Evolutionary conservation across 2,888 invertebrate species (phyloP), one percentile per base, ranked within the genome.

Genomic region (Agrotis clavis): DNA sequence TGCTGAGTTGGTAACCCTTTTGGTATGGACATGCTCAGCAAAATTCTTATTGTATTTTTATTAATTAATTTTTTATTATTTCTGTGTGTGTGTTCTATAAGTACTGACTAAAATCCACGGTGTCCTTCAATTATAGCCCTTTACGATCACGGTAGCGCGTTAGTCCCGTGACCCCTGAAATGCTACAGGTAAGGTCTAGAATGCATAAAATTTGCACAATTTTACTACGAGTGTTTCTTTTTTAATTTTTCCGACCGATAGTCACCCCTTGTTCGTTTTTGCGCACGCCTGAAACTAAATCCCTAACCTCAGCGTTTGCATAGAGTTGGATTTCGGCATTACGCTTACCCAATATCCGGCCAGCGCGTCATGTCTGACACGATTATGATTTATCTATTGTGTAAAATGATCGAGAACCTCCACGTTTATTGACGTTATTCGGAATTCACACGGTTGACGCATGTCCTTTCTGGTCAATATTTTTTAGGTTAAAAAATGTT

Each of bases 331-430:
- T 63, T 84, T 68, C 83, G 69, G 76, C 13, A 45, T 64, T 45
- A 25, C 4, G 21, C 61, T 45, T 66, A n/a, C 62, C 50, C n/a
- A 51, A 54, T 59, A 67, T 70, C 66, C 71, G 63, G 68, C 68
- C 71, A 63, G 47, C 68, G 30, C 61, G 79, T 82, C 83, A 79
- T 51, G 59, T 59, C 71, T 72, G 79, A 79, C 83, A 60, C 76
- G 69, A 82, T 83, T 79, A 76, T 83, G 85, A 83, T 82, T 84
- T 82, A 83, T 83, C 76, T 74, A 62, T 84, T 82, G 85, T 76
- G 67, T 65, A 72, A 64, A 79, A 76, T 83, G 85, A 85, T 83
- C 64, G 85, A 83, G 73, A 51, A 62, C 62, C 67, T 53, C 25
- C 41, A 7, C 67, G 64, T 67, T 61, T 82, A 71, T 76, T 64